A percentile compares a stretch with the other conserved stretches of the same genome.
phyloP scores from a whole-genome alignment of 2,888 invertebrate species.

The Drosophila mimetica region DNA sequence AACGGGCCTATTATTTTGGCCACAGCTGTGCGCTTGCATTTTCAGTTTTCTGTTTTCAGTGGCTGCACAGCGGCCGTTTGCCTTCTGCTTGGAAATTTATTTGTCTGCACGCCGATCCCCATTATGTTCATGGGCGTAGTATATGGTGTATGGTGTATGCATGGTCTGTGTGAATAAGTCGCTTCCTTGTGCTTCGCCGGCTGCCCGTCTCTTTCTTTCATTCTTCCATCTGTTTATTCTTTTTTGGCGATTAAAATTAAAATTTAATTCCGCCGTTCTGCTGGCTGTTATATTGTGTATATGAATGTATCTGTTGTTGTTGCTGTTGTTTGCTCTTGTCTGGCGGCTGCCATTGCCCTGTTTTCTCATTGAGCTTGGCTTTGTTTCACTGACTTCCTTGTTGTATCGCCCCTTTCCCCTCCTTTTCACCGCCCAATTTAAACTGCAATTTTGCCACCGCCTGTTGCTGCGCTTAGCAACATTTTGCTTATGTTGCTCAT shows the following conservation, averaged over 20 bases:
- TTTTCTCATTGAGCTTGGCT: slow-evolving; percentile 61
- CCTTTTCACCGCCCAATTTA: not conserved
- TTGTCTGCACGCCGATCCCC: slow-evolving; percentile 76
- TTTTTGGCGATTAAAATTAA: slow-evolving; percentile 78
- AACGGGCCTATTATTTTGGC: slow-evolving; percentile 14
- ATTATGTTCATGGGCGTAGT: slow-evolving; percentile 41
- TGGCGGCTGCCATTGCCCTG: slow-evolving; percentile 42
- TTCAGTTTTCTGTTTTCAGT: slow-evolving; percentile 15
- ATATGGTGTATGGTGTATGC: not conserved
- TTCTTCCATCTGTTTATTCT: slow-evolving; percentile 53
- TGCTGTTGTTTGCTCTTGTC: slow-evolving; percentile 41
- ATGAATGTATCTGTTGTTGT: slow-evolving; percentile 1
- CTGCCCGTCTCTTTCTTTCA: slow-evolving; percentile 19
- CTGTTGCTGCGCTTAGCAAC: slow-evolving; percentile 74
- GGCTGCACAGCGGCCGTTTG: slow-evolving; percentile 34
- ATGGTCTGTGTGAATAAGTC: slow-evolving; percentile 21
- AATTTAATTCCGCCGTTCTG: slow-evolving; percentile 70
- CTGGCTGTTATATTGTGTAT: slow-evolving; percentile 21
- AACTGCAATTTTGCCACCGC: slow-evolving; percentile 42
- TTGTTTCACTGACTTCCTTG: slow-evolving; percentile 77
- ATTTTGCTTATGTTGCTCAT: slow-evolving; percentile 68
- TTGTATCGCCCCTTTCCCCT: slow-evolving; percentile 29
- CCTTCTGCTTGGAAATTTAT: slow-evolving; percentile 64
- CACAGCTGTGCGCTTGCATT: slow-evolving; percentile 46
- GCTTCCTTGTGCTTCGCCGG: slow-evolving; percentile 28